phyloP scores from a whole-genome alignment of 1,140 invertebrate species.

The Drosophila carrolli region DNA sequence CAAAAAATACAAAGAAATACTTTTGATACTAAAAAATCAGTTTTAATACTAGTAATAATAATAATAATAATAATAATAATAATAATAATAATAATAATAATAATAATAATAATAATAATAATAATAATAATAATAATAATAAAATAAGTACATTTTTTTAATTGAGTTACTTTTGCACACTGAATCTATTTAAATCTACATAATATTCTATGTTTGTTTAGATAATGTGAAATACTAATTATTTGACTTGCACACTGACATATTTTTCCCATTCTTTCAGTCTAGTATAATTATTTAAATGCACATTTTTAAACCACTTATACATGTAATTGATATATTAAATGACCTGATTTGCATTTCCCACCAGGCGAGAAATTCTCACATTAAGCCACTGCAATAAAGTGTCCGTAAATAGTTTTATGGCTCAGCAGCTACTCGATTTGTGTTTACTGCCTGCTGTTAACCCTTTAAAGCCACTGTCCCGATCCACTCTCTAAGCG shows the following conservation, averaged over 20 bases:
- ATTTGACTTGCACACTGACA: not conserved
- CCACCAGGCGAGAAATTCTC: conserved; percentile 24
- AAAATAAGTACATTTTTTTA: no score
- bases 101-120: no score
- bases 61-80: no score
- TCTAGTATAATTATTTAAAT: not conserved
- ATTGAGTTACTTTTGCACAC: no score
- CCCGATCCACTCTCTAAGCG: not conserved
- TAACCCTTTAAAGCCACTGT: conserved; percentile 20
- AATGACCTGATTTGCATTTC: conserved; percentile 2
- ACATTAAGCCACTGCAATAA: conserved; percentile 21
- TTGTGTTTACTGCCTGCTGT: conserved; percentile 15
- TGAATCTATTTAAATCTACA: not conserved
- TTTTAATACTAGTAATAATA: no score
- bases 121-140: no score
- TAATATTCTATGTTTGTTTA: no score
- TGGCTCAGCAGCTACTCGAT: conserved; percentile 12
- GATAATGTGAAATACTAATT: not conserved
- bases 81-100: no score
- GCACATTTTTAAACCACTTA: not conserved
- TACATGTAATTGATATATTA: conserved; percentile 13
- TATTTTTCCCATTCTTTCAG: not conserved
- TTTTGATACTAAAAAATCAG: no score
- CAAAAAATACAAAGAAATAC: no score
- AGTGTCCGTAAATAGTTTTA: conserved; percentile 41